These are phyloP conservation scores for Jordanella pulchra DNA, from an alignment of 2,797 vertebrate species.

Conservation along the genomic window DNA sequence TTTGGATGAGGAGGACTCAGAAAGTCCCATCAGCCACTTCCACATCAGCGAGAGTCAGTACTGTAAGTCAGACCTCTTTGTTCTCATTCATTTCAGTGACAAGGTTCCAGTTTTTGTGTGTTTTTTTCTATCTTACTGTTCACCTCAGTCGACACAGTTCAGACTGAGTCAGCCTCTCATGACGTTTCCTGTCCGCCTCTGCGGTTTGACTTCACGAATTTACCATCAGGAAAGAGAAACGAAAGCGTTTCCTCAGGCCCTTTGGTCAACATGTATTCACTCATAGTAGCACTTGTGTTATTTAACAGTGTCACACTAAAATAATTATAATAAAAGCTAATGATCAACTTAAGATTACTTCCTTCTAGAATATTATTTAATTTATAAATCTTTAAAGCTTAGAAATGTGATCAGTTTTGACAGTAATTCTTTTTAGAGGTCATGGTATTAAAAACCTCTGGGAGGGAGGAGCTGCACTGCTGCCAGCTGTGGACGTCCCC, in stretches of 20 bases:
- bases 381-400: neutral
- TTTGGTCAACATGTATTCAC: neutral
- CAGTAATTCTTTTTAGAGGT: neutral
- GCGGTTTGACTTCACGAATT: constrained; percentile 6
- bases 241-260: neutral
- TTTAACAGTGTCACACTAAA: neutral
- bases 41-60: constrained; percentile 83
- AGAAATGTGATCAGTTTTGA: neutral
- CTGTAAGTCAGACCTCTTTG: constrained; percentile 63
- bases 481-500: constrained; percentile 36
- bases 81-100: neutral
- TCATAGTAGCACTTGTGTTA: neutral
- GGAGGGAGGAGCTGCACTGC: neutral
- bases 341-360: neutral
- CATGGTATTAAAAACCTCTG: neutral
- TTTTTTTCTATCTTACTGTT: neutral
- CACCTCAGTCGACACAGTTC: constrained; percentile 1
- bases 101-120: neutral
- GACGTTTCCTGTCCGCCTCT: constrained; percentile 26
- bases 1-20: constrained; percentile 73
- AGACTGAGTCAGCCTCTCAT: constrained; percentile 11
- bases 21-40: constrained; percentile 83
- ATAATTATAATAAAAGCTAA: neutral
- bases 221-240: constrained; percentile 15
- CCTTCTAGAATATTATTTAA: neutral